A percentile compares a stretch with the other conserved stretches of the same genome.
These are phyloP conservation scores for Manacus vitellinus DNA, from an alignment of 2,113 vertebrate genomes.

Conservation along the genomic window DNA sequence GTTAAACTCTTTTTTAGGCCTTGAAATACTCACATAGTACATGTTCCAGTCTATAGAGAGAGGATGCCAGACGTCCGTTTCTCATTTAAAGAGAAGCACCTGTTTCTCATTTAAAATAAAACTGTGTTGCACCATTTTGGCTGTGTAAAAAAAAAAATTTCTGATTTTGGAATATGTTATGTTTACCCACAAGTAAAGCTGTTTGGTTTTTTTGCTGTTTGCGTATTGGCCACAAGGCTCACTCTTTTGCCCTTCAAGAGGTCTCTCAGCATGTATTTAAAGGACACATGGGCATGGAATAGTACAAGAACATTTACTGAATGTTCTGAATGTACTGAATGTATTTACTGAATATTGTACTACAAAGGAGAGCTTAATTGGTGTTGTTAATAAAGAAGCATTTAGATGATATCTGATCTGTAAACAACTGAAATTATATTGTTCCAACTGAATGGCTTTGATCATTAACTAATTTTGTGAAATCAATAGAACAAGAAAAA, in stretches of 20 bases:
- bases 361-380: neutral
- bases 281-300: neutral
- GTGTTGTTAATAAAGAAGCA: neutral
- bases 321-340: neutral
- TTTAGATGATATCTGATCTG: neutral
- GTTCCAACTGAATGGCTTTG: neutral
- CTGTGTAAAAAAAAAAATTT: neutral
- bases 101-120: constrained; percentile 11
- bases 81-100: neutral
- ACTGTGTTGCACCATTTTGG: neutral
- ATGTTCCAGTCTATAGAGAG: neutral
- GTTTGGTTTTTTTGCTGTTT: neutral
- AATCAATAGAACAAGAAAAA: neutral
- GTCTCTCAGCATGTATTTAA: neutral
- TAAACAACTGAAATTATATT: neutral
- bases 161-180: neutral
- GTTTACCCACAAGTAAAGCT: neutral
- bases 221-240: neutral
- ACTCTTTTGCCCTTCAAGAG: neutral
- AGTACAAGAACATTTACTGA: neutral
- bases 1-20: neutral
- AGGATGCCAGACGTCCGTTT: neutral
- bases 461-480: neutral
- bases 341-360: neutral
- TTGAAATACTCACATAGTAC: neutral